Evolutionary conservation across 2,797 vertebrate species (phyloP).

Genomic region (Enteromius mattozi): DNA sequence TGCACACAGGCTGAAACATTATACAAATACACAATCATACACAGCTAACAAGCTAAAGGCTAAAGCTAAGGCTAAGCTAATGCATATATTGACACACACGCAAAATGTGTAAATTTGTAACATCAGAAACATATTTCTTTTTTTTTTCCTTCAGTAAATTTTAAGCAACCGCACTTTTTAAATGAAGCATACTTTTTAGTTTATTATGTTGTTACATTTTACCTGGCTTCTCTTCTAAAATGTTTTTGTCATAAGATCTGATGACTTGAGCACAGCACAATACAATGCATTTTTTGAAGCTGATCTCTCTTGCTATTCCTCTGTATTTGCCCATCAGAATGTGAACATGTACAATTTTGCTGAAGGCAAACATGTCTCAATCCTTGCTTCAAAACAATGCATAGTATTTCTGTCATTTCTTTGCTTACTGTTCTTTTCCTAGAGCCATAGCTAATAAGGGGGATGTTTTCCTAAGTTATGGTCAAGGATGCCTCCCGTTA

Average conservation of each 20-base stretch:
- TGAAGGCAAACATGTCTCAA: constrained; percentile 68
- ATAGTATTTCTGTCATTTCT: constrained; percentile 63
- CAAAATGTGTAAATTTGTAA: background rate
- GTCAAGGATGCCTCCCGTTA: constrained; percentile 80
- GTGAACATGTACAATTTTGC: constrained; percentile 53
- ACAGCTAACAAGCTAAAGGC: background rate
- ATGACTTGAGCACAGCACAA: background rate
- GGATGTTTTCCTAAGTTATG: constrained; percentile 77
- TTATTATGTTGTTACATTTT: background rate
- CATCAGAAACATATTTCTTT: background rate
- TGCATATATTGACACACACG: background rate
- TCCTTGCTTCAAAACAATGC: constrained; percentile 64
- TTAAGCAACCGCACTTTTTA: background rate
- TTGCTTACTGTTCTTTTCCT: constrained; percentile 55
- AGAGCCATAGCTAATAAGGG: constrained; percentile 72
- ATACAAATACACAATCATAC: constrained; percentile 34
- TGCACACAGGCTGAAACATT: constrained; percentile 27
- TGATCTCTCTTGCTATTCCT: constrained; percentile 10
- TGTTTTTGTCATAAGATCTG: background rate
- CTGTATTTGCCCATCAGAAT: constrained; percentile 10
- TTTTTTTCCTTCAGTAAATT: background rate
- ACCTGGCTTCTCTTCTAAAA: background rate
- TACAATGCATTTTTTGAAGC: background rate
- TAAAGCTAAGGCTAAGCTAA: background rate
- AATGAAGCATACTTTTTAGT: too few relatives aligned